A percentile compares a stretch with the other conserved stretches of the same genome.
Conservation (phyloP, 2,113 vertebrate genomes). For the Limnothrissa miodon region DNA sequence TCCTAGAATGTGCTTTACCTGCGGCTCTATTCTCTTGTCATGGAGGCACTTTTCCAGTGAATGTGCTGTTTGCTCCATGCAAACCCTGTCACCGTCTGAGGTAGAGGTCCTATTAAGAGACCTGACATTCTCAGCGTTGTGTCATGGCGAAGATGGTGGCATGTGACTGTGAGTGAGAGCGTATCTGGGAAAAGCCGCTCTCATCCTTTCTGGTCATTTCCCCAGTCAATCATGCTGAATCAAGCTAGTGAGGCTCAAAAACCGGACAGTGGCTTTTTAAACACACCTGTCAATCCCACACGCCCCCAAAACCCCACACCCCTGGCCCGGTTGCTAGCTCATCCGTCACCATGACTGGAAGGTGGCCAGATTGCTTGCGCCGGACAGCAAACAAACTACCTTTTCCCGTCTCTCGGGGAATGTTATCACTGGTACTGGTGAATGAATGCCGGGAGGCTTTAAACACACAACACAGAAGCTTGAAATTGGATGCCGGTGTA, state of each 20-base stretch:
- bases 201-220: slow-evolving; percentile 1
- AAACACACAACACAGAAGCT: slow-evolving; percentile 5
- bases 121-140: neutral
- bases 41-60: neutral
- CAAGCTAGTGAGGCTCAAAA: neutral
- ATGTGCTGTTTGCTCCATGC: neutral
- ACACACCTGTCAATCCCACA: slow-evolving; percentile 5
- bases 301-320: neutral
- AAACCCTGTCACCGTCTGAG: neutral
- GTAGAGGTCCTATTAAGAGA: neutral
- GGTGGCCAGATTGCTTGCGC: neutral
- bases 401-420: slow-evolving; percentile 1
- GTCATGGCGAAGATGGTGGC: neutral
- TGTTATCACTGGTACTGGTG: neutral
- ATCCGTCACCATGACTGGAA: neutral
- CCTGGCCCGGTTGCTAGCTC: neutral
- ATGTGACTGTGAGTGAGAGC: neutral
- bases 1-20: neutral
- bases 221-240: neutral
- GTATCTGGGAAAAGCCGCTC: neutral
- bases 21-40: neutral
- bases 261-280: neutral
- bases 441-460: slow-evolving; percentile 9
- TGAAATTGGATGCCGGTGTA: slow-evolving; percentile 7
- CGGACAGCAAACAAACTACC: neutral